Percentiles rank a stretch among this genome's conserved stretches.
These are phyloP conservation scores for Mormyrus iriodes DNA, from an alignment of 2,113 vertebrate species.

Conservation along the genomic window DNA sequence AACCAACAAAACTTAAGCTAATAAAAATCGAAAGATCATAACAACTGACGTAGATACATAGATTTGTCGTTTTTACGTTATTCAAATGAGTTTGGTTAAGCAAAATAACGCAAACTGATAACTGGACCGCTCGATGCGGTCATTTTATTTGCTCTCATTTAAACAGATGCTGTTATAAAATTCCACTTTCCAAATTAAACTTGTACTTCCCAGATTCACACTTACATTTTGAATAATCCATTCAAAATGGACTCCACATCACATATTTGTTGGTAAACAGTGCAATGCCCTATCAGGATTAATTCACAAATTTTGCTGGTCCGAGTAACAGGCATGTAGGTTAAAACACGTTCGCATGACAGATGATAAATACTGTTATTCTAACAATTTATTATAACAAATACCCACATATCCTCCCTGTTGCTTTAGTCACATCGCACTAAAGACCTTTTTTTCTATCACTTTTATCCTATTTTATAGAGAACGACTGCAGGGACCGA, in stretches of 20 bases:
- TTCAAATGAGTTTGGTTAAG: neutral
- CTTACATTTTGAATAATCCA: neutral
- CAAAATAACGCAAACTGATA: neutral
- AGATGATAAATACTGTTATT: neutral
- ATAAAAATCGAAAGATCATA: neutral
- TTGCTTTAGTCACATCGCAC: slow-evolving; percentile 2
- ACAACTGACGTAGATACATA: neutral
- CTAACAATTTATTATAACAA: neutral
- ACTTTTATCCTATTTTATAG: neutral
- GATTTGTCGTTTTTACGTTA: neutral
- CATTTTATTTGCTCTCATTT: neutral
- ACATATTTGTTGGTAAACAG: slow-evolving; percentile 4
- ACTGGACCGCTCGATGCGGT: neutral
- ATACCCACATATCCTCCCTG: slow-evolving; percentile 3
- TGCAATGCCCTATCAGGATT: neutral
- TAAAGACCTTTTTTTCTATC: neutral
- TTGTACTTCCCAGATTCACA: neutral
- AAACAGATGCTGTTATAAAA: neutral
- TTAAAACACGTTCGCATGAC: neutral
- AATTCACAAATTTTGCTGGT: neutral
- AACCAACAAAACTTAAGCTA: neutral
- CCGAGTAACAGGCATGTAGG: neutral
- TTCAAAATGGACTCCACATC: slow-evolving; percentile 23
- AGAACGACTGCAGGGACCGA: neutral
- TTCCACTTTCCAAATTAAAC: neutral